phyloP scores from a whole-genome alignment of 2,888 invertebrate species.

The Nebria salina region DNA sequence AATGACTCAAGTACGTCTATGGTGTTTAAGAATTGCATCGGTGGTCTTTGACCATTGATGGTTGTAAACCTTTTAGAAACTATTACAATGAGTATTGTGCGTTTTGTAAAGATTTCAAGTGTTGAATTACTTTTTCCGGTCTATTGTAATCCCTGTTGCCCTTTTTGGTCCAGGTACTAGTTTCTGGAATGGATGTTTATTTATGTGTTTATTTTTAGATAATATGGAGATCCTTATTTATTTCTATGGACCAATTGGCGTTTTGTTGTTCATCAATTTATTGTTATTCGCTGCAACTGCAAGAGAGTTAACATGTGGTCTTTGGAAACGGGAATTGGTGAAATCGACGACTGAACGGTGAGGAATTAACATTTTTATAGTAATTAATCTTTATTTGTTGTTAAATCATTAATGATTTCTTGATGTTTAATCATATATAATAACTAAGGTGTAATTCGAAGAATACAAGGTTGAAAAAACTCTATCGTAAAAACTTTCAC shows the following conservation, averaged over 20 bases:
- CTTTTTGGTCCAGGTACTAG: too few species aligned
- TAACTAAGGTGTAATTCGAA: not conserved
- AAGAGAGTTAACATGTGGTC: conserved; percentile 84
- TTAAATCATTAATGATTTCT: not conserved
- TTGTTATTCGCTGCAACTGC: conserved; percentile 83
- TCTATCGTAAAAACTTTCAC: not conserved
- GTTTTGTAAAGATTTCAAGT: too few species aligned
- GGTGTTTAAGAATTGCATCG: too few species aligned
- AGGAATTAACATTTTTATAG: conserved; percentile 48
- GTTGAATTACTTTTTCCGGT: too few species aligned
- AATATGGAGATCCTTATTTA: conserved; percentile 84
- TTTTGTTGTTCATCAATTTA: conserved; percentile 80
- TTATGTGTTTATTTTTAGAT: conserved; percentile 61
- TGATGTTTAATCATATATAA: not conserved
- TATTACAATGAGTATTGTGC: too few species aligned
- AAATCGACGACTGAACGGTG: conserved; percentile 83
- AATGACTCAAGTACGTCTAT: too few species aligned
- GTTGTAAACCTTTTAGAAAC: too few species aligned
- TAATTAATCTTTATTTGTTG: conserved; percentile 7
- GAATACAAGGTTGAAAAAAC: not conserved
- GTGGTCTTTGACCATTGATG: too few species aligned
- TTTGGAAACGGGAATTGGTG: conserved; percentile 89
- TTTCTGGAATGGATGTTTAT: not conserved
- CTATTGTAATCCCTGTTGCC: too few species aligned
- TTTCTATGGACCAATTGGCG: conserved; percentile 86